Base-by-base conservation (phyloP, 2,113 vertebrate species). In the Lagopus leucura region DNA sequence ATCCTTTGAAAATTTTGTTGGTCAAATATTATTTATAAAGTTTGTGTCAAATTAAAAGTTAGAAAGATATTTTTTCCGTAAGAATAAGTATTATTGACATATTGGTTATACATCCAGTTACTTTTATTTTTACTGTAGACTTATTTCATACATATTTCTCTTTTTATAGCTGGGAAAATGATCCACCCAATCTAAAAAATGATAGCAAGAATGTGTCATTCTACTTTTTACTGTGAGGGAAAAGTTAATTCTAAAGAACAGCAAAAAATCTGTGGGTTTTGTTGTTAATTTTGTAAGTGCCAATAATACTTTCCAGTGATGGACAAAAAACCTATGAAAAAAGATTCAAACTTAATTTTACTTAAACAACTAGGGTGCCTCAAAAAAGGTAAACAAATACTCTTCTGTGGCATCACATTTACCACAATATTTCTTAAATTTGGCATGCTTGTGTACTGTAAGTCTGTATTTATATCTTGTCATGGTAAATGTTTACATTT, bases 311-410 rank as follows among this genome's bases (percentile, higher is more conserved):
- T 89, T 81, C 38, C 90, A 86, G 47, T 60, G 72, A 92, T 60
- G 60, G 79, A 72, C 43, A 88, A 91, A 96, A 94, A 93, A 30
- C 6, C 8, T 79, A 72, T 28, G n/a, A 48, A 72, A 89, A 89
- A 88, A 83, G 74, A 78, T 48, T 89, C 50, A 83, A 92, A 86
- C 69, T 75, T 92, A 85, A 87, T 95, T 95, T 85, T 73, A 69
- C 36, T 84, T 87, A 94, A 96, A 88, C 88, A 95, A 78, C 72
- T 57, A 76, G 25, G 92, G 82, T 5, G 66, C 61, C 87, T 92
- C 57, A 74, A 60, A 85, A 94, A 94, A 57, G 65, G 65, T 91
- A 96, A 95, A 86, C 72, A 95, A 91, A 95, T 90, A 78, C 64
- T 75, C 40, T 75, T 92, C 64, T 86, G 96, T 89, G 86, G 78